Conservation (phyloP, 1,140 invertebrate genomes). For the Trachymyrmex cornetzi region DNA sequence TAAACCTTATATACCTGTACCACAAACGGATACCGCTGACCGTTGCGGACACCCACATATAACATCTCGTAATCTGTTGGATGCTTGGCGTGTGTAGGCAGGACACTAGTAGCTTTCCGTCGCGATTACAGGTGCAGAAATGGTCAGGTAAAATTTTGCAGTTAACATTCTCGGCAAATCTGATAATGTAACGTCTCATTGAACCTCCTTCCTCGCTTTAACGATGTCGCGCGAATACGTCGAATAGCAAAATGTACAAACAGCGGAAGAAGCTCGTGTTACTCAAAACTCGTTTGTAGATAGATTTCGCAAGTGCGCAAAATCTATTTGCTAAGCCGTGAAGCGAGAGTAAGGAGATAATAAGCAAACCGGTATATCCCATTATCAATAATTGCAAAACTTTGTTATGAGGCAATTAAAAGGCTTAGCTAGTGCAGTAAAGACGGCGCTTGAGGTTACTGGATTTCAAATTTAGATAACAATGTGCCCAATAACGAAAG, state of each 20-base stretch:
- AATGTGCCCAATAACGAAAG: conserved; percentile 52
- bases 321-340: conserved; percentile 35
- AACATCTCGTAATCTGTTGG: conserved; percentile 79
- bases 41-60: conserved; percentile 79
- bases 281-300: conserved; percentile 21
- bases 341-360: conserved; percentile 40
- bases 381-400: conserved; percentile 60
- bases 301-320: conserved; percentile 12
- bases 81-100: conserved; percentile 80
- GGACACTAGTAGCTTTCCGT: conserved; percentile 45
- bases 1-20: conserved; percentile 47
- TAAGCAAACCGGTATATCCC: conserved; percentile 16
- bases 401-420: conserved; percentile 50
- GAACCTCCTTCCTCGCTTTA: conserved; percentile 26
- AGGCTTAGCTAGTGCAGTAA: not conserved
- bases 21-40: conserved; percentile 57
- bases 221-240: conserved; percentile 14
- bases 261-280: not conserved
- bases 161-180: conserved; percentile 39
- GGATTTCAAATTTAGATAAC: conserved; percentile 64
- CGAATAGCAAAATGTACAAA: not conserved
- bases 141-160: conserved; percentile 71
- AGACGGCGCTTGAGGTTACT: conserved; percentile 11
- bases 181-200: conserved; percentile 35
- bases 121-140: conserved; percentile 67